A percentile compares a stretch with the other conserved stretches of the same genome.
Evolutionary conservation across 2,888 invertebrate genomes (phyloP).

Genomic region (Podotricha telesiphe): DNA sequence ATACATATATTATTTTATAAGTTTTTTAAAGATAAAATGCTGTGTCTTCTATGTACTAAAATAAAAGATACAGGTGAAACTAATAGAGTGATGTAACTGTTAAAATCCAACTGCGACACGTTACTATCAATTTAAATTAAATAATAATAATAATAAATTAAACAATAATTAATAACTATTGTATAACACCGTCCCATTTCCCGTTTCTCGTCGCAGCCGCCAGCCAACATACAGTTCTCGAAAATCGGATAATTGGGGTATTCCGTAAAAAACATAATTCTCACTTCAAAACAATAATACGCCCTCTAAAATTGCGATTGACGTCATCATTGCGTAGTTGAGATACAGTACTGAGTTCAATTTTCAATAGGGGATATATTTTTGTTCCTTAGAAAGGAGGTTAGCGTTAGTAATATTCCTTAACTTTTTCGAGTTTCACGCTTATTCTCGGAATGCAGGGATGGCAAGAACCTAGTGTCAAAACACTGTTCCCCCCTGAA

Average conservation of each 20-base stretch:
- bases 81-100: too few species aligned
- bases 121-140: too few species aligned
- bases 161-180: slow-evolving; percentile 13
- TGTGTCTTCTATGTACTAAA: too few species aligned
- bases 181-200: slow-evolving; percentile 27
- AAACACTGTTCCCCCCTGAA: too few species aligned
- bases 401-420: too few species aligned
- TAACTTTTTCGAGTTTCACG: too few species aligned
- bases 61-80: too few species aligned
- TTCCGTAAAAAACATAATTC: slow-evolving; percentile 21
- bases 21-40: too few species aligned
- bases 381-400: background rate
- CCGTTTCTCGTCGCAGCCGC: slow-evolving; percentile 30
- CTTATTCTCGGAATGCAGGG: too few species aligned
- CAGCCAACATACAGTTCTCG: slow-evolving; percentile 30
- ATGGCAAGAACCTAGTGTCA: too few species aligned
- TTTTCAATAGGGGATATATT: background rate
- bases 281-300: slow-evolving; percentile 23
- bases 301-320: slow-evolving; percentile 18
- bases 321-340: background rate
- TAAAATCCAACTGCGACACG: too few species aligned
- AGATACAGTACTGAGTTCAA: background rate
- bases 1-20: too few species aligned
- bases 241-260: slow-evolving; percentile 30
- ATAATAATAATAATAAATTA: background rate